phyloP scores from a whole-genome alignment of 2,797 vertebrate species.

The Gadopsis marmoratus region DNA sequence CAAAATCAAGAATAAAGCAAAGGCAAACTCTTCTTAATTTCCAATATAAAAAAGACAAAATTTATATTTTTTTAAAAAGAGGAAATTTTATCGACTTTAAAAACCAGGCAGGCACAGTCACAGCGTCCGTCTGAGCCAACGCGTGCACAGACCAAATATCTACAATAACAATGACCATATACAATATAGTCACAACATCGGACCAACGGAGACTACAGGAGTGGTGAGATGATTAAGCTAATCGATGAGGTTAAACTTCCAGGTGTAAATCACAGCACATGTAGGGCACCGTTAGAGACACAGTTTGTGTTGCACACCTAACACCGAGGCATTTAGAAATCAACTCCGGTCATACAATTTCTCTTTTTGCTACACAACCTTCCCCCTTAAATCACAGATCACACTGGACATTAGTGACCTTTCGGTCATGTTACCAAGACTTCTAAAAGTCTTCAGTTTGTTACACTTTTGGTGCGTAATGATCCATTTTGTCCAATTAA shows the following conservation, averaged over 20 bases:
- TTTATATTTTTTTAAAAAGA: conserved; percentile 20
- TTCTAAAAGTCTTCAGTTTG: not conserved
- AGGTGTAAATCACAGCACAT: conserved; percentile 29
- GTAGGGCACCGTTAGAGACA: conserved; percentile 15
- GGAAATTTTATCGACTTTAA: conserved; percentile 67
- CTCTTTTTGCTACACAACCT: not conserved
- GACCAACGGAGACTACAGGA: conserved; percentile 27
- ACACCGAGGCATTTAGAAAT: conserved; percentile 36
- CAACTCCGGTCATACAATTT: not conserved
- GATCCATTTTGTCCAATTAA: not conserved
- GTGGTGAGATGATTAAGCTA: conserved; percentile 7
- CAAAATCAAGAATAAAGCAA: not conserved
- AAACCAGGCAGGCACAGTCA: conserved; percentile 69
- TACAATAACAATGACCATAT: conserved; percentile 56
- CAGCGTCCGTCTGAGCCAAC: conserved; percentile 49
- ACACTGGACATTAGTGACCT: not conserved
- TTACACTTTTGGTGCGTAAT: not conserved
- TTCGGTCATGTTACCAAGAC: not conserved
- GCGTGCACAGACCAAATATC: conserved; percentile 54
- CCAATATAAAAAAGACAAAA: conserved; percentile 15
- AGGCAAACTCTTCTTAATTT: not conserved
- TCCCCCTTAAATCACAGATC: not conserved
- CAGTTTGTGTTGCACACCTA: conserved; percentile 38
- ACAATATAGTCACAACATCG: conserved; percentile 46
- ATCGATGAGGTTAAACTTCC: conserved; percentile 22